phyloP scores from a whole-genome alignment of 1,140 invertebrate genomes.

The Atta colombica region DNA sequence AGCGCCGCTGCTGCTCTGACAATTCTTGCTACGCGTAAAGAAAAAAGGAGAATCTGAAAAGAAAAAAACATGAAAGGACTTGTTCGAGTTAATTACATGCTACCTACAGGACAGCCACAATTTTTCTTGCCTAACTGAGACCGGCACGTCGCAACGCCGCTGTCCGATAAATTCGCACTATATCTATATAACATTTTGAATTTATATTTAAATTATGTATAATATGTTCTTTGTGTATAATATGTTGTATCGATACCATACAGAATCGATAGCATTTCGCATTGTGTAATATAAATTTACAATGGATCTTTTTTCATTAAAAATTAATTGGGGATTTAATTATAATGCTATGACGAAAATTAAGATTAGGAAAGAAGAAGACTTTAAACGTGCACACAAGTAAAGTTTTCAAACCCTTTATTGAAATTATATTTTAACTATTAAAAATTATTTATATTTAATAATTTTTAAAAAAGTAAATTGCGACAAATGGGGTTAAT shows the following conservation, averaged over 20 bases:
- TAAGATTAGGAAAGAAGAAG: neutral
- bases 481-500: too few relatives aligned
- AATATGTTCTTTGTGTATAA: neutral
- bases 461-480: neutral
- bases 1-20: slow-evolving; percentile 55
- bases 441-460: neutral
- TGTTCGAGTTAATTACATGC: slow-evolving; percentile 76
- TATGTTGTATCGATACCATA: slow-evolving; percentile 14
- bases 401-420: neutral
- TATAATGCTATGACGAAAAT: neutral
- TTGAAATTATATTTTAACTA: neutral
- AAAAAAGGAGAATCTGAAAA: slow-evolving; percentile 31
- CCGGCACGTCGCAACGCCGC: slow-evolving; percentile 29
- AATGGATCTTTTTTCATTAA: neutral
- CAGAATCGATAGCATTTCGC: neutral
- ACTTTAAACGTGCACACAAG: neutral
- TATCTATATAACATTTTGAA: neutral
- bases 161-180: slow-evolving; percentile 38
- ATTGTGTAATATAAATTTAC: neutral
- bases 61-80: slow-evolving; percentile 57
- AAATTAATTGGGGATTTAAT: neutral
- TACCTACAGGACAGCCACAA: slow-evolving; percentile 69
- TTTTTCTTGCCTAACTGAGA: slow-evolving; percentile 67
- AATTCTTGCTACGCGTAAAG: slow-evolving; percentile 65
- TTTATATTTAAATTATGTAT: slow-evolving; percentile 54